Percentiles rank a stretch among this genome's conserved stretches.
Conservation (phyloP, 2,888 invertebrate genomes). For the Tetanocera ferruginea region DNA sequence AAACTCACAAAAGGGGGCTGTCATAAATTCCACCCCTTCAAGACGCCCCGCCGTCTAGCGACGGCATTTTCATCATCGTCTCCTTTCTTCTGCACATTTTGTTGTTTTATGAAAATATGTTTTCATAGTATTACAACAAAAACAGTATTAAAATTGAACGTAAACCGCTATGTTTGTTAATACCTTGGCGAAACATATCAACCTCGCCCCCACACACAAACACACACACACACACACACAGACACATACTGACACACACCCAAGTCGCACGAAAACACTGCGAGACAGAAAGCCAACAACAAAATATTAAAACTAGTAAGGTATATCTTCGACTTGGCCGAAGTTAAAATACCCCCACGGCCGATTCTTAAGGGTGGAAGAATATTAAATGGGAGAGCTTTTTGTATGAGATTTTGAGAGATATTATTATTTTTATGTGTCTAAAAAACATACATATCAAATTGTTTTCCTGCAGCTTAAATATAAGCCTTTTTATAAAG, state of each 20-base stretch:
- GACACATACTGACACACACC: not conserved
- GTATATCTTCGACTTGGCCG: no score
- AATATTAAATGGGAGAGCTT: no score
- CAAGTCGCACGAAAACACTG: not conserved
- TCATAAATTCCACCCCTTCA: slow-evolving; percentile 50
- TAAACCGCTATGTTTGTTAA: slow-evolving; percentile 49
- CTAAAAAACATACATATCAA: no score
- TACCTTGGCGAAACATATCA: slow-evolving; percentile 28
- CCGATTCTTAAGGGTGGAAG: no score
- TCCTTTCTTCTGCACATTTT: not conserved
- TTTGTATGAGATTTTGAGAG: no score
- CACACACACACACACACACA: not conserved
- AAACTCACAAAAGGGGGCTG: slow-evolving; percentile 42
- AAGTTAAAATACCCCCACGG: no score
- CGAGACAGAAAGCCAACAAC: slow-evolving; percentile 22
- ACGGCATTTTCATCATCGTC: not conserved
- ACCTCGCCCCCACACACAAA: not conserved
- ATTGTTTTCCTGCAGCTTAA: no score
- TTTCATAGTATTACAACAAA: not conserved
- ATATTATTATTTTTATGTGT: no score
- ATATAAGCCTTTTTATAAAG: no score
- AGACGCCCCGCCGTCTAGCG: slow-evolving; percentile 10
- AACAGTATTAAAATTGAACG: not conserved
- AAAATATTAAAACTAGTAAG: not conserved
- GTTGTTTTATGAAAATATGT: slow-evolving; percentile 5